A percentile compares a stretch with the other conserved stretches of the same genome.
phyloP scores from a whole-genome alignment of 2,113 vertebrate species.

The Platysteira castanea region DNA sequence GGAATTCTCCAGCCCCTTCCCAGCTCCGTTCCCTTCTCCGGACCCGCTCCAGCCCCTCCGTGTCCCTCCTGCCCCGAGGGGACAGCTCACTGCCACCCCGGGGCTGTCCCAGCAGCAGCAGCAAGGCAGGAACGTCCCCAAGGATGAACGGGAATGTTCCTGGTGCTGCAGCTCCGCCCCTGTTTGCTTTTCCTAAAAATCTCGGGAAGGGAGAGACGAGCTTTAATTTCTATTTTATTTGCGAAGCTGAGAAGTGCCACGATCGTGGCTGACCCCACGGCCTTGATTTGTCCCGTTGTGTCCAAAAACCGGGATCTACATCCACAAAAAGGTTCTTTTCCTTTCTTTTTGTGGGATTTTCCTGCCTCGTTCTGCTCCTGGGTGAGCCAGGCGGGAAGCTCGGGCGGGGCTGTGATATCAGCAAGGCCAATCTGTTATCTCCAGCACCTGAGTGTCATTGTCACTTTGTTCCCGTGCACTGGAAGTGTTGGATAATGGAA shows the following conservation, averaged over 20 bases:
- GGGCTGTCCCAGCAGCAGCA: accelerated
- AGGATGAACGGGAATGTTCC: neutral
- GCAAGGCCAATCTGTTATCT: neutral
- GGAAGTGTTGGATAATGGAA: neutral
- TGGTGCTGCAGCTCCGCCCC: neutral
- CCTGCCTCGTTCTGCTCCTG: neutral
- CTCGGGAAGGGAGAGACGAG: accelerated
- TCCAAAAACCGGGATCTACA: accelerated
- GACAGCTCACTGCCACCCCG: accelerated
- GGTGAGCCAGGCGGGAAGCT: neutral
- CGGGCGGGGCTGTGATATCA: neutral
- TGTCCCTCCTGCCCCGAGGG: neutral
- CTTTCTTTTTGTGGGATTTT: neutral
- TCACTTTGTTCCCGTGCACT: neutral
- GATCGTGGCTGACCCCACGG: neutral
- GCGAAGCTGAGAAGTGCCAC: neutral
- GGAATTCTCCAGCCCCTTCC: neutral
- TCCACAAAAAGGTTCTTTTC: neutral
- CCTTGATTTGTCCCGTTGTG: neutral
- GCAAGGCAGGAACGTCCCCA: neutral
- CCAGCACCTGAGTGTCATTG: neutral
- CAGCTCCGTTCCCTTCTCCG: neutral
- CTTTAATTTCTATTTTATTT: neutral
- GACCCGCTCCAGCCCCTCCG: accelerated
- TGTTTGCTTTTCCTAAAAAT: neutral